Evolutionary conservation across 1,140 invertebrate species (phyloP), one percentile per base, ranked within the genome.

Genomic region (Conus ventricosus): DNA sequence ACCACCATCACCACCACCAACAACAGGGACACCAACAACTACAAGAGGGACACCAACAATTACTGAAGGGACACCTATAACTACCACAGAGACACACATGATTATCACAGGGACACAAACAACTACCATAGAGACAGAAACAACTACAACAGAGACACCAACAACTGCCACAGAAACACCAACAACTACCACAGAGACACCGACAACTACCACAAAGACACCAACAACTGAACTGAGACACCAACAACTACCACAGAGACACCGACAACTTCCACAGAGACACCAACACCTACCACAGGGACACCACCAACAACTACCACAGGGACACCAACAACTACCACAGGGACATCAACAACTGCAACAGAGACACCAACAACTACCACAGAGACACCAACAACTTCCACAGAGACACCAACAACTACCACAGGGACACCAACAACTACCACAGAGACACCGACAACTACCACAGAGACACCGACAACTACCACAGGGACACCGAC

Each of bases 231-330:
- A 1, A 60, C 57, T 0, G 82, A 78, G 7, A 84, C 53, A 39
- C n/a, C 88, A 78, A 85, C 84, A 80, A 84, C 86, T 25, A 87
- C 85, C 20, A 88, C n/a, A 25, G 7, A 75, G 71, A 51, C 84
- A 27, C 17, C 60, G 17, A 87, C 67, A 15, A 85, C 80, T 3
- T 67, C 88, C 11, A 39, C 78, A 13, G 76, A 83, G 15, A 78
- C 54, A 67, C n/a, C 88, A 60, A 63, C 84, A 67, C 86, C 82
- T 5, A 84, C 87, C 5, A 84, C 63, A n/a, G 75, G 60, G 39
- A 76, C 82, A 60, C 57, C 57, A 4, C 20, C 60, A 15, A 88
- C 82, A n/a, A 27, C 39, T 3, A 60, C 51, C n/a, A 57, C 83
- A 10, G 25, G 51, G 8, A 71, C 63, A 76, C 60, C 84, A 5